A percentile compares a stretch with the other conserved stretches of the same genome.
Conservation (phyloP, 2,888 invertebrate genomes). For the Callyntrura guangdongensis region DNA sequence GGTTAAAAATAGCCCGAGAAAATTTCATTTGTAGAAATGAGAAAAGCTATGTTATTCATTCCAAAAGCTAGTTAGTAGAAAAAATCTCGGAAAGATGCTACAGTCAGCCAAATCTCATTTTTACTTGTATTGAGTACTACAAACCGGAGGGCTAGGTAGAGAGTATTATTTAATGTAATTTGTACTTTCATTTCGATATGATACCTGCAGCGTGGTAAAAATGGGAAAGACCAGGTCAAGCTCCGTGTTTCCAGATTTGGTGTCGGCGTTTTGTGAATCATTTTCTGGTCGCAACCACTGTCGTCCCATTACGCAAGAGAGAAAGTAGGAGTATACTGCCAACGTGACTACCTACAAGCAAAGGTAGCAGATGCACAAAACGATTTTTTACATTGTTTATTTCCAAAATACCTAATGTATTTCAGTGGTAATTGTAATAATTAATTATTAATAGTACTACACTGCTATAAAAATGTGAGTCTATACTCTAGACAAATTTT, state of each 20-base stretch:
- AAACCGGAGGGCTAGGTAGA: neutral
- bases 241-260: slow-evolving; percentile 79
- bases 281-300: slow-evolving; percentile 91
- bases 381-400: neutral
- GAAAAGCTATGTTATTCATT: slow-evolving; percentile 37
- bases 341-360: slow-evolving; percentile 92
- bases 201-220: slow-evolving; percentile 95
- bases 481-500: too few species aligned
- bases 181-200: slow-evolving; percentile 86
- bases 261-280: slow-evolving; percentile 85
- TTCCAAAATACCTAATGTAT: too few species aligned
- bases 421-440: too few species aligned
- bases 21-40: slow-evolving; percentile 56
- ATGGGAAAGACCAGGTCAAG: slow-evolving; percentile 96
- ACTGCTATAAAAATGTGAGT: slow-evolving; percentile 70
- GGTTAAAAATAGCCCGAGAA: slow-evolving; percentile 43
- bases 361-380: neutral
- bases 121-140: neutral
- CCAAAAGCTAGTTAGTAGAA: slow-evolving; percentile 30
- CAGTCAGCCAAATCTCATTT: slow-evolving; percentile 40
- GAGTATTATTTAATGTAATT: neutral
- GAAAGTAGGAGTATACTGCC: slow-evolving; percentile 96
- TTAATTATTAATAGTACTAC: neutral
- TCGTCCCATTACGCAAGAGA: slow-evolving; percentile 94
- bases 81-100: slow-evolving; percentile 33